A percentile compares a stretch with the other conserved stretches of the same genome.
Conservation (phyloP, 2,888 invertebrate genomes). For the Ischnus inquisitorius region DNA sequence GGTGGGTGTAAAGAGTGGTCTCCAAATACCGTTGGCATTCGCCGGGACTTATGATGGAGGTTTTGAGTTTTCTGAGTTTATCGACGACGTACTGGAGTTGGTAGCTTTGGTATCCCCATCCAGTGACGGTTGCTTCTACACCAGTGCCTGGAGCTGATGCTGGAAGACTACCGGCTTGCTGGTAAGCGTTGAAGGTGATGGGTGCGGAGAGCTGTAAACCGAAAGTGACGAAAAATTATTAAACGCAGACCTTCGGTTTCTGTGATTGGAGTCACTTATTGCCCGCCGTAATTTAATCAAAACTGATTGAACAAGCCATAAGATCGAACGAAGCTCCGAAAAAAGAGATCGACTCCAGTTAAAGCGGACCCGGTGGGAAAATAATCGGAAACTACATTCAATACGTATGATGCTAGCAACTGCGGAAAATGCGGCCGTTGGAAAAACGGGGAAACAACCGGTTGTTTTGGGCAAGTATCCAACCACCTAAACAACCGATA, state of each 20-base stretch:
- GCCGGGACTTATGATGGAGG: neutral
- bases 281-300: no score
- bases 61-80: slow-evolving; percentile 34
- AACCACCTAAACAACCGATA: no score
- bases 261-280: no score
- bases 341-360: no score
- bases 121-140: slow-evolving; percentile 18
- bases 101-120: slow-evolving; percentile 36
- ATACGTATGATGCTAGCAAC: no score
- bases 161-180: slow-evolving; percentile 23
- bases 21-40: slow-evolving; percentile 34
- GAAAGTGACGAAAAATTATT: neutral
- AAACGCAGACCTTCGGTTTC: neutral
- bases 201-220: neutral
- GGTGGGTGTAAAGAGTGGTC: slow-evolving; percentile 4
- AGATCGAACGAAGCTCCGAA: neutral
- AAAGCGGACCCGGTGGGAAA: no score
- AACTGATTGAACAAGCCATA: no score
- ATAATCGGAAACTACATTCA: no score
- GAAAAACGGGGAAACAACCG: no score
- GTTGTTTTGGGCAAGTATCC: no score
- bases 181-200: slow-evolving; percentile 18
- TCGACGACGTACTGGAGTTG: neutral
- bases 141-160: neutral
- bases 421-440: no score